Percentiles rank a stretch among this genome's conserved stretches.
Conservation (phyloP, 2,888 invertebrate genomes). For the Homarus gammarus region DNA sequence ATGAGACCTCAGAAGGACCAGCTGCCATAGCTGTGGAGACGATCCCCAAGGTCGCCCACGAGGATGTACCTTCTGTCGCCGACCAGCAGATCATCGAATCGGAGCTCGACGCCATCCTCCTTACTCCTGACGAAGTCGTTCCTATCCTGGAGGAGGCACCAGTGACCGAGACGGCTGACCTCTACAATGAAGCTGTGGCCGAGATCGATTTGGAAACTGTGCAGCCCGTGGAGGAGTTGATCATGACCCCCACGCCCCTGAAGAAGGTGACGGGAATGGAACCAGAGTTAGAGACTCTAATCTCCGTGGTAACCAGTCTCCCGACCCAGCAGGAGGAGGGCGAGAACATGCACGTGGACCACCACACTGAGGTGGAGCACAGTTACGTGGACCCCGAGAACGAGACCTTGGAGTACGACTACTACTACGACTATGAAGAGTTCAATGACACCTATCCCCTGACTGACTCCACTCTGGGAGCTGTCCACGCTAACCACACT, state of each 20-base stretch:
- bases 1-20: neutral
- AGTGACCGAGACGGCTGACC: neutral
- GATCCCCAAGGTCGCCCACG: neutral
- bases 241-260: neutral
- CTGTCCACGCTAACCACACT: neutral
- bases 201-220: neutral
- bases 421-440: neutral
- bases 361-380: conserved; percentile 22
- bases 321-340: conserved; percentile 15
- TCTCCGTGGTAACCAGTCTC: conserved; percentile 46
- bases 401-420: conserved; percentile 3
- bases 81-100: neutral
- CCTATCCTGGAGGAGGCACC: neutral
- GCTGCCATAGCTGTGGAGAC: neutral
- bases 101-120: neutral
- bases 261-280: conserved; percentile 25
- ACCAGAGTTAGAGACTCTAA: conserved; percentile 33
- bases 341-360: conserved; percentile 39
- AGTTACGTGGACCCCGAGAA: conserved; percentile 25
- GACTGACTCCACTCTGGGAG: neutral
- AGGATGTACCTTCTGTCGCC: neutral
- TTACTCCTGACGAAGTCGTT: conserved; percentile 36
- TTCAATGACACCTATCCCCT: neutral
- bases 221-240: neutral
- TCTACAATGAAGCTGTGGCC: conserved; percentile 2